A percentile compares a stretch with the other conserved stretches of the same genome.
These are phyloP conservation scores for Atrina japonica DNA, from an alignment of 2,888 invertebrate species.

Conservation along the genomic window DNA sequence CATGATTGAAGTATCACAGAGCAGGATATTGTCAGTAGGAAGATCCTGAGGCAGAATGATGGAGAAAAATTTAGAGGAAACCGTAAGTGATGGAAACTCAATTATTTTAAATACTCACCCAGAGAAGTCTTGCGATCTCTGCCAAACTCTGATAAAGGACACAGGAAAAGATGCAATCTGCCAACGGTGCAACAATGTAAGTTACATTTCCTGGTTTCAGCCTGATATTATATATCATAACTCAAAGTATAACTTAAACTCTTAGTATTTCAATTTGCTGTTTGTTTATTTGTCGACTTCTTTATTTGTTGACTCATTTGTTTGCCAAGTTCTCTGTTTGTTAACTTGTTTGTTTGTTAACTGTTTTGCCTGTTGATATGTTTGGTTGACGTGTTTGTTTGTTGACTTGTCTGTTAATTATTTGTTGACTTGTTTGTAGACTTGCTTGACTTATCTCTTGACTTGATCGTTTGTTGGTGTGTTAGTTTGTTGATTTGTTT, in stretches of 20 bases:
- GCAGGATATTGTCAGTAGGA: too few relatives aligned
- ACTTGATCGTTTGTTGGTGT: neutral
- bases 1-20: too few relatives aligned
- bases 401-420: neutral
- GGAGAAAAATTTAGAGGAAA: too few relatives aligned
- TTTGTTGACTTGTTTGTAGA: neutral
- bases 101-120: too few relatives aligned
- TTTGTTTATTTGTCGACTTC: slow-evolving; percentile 19
- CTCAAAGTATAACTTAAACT: slow-evolving; percentile 2
- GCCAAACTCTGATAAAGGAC: too few relatives aligned
- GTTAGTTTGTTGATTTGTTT: neutral
- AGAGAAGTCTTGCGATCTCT: too few relatives aligned
- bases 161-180: too few relatives aligned
- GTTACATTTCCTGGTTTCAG: too few relatives aligned
- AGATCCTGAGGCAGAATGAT: too few relatives aligned
- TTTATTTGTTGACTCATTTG: slow-evolving; percentile 2
- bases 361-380: neutral
- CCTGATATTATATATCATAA: too few relatives aligned
- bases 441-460: neutral
- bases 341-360: neutral
- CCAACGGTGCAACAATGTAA: too few relatives aligned
- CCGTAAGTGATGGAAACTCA: too few relatives aligned
- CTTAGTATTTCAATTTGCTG: slow-evolving; percentile 5
- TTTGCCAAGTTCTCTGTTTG: slow-evolving; percentile 5
- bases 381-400: neutral